Percentiles rank a stretch among this genome's conserved stretches.
Conservation (phyloP, 2,797 vertebrate species). For the Mergus octosetaceus region DNA sequence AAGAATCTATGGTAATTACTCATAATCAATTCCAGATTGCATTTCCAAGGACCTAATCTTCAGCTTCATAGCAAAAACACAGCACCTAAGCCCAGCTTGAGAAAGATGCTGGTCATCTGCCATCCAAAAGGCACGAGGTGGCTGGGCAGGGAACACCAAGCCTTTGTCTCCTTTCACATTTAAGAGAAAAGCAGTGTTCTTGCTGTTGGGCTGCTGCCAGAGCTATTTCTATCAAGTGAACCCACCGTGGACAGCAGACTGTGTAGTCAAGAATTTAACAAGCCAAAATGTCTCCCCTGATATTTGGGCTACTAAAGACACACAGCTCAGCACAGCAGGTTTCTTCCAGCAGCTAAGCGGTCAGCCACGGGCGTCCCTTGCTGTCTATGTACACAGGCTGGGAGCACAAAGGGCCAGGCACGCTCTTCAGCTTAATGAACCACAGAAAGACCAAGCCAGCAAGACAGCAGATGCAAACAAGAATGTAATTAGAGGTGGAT, state of each 20-base stretch:
- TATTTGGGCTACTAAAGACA: conserved; percentile 36
- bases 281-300: conserved; percentile 22
- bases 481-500: conserved; percentile 71
- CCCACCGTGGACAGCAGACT: conserved; percentile 43
- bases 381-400: conserved; percentile 32
- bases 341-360: conserved; percentile 27
- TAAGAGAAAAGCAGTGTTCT: conserved; percentile 4
- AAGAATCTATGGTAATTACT: conserved; percentile 7
- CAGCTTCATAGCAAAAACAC: neutral
- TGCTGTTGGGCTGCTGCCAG: conserved; percentile 41
- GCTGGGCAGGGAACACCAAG: conserved; percentile 13
- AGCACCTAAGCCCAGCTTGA: neutral
- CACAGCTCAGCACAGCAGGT: neutral
- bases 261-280: conserved; percentile 47
- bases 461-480: conserved; percentile 64
- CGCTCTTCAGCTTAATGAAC: conserved; percentile 57
- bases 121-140: neutral
- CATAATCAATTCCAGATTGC: conserved; percentile 10
- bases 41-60: conserved; percentile 2
- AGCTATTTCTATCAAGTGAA: conserved; percentile 42
- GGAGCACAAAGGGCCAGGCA: conserved; percentile 33
- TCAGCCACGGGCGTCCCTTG: conserved; percentile 26
- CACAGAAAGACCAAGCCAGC: conserved; percentile 63
- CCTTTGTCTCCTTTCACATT: neutral
- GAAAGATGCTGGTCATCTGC: neutral